These are phyloP conservation scores for Sympetrum striolatum DNA, from an alignment of 2,888 invertebrate species.

Conservation along the genomic window DNA sequence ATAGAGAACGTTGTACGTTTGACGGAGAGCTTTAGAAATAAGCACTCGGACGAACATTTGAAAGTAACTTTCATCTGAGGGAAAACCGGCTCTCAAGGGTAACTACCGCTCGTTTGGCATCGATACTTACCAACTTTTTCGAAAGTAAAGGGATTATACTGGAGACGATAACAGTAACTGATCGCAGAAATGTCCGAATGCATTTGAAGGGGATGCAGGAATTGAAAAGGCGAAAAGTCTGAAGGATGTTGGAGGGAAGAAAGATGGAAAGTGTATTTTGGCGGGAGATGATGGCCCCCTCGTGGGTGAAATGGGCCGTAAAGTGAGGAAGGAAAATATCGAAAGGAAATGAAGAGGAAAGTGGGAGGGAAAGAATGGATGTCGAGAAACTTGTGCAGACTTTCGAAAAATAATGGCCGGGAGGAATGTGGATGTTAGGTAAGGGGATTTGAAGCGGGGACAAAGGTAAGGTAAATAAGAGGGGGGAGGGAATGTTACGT, in stretches of 20 bases:
- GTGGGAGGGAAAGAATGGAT: slow-evolving; percentile 1
- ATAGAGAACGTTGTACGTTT: too few species aligned
- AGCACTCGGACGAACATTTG: too few species aligned
- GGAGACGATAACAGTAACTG: too few species aligned
- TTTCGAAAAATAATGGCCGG: too few species aligned
- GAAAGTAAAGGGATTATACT: too few species aligned
- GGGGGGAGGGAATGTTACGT: neutral
- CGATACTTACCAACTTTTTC: too few species aligned
- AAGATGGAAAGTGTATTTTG: neutral
- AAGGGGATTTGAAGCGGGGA: neutral
- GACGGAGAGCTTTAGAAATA: too few species aligned
- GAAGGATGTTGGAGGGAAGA: neutral
- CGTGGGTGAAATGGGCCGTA: slow-evolving; percentile 39
- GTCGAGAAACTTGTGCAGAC: neutral
- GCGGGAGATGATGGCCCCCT: neutral
- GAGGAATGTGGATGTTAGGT: neutral
- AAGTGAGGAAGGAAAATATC: slow-evolving; percentile 35
- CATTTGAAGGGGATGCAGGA: neutral
- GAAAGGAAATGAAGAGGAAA: slow-evolving; percentile 24
- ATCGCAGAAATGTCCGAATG: neutral
- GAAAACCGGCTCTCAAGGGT: too few species aligned
- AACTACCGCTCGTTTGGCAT: too few species aligned
- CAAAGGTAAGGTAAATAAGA: neutral
- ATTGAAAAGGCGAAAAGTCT: too few species aligned
- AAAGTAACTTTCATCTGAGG: too few species aligned